Percentiles rank a stretch among this genome's conserved stretches.
Evolutionary conservation across 2,797 vertebrate genomes (phyloP).

Genomic region (Crenuchus spilurus): DNA sequence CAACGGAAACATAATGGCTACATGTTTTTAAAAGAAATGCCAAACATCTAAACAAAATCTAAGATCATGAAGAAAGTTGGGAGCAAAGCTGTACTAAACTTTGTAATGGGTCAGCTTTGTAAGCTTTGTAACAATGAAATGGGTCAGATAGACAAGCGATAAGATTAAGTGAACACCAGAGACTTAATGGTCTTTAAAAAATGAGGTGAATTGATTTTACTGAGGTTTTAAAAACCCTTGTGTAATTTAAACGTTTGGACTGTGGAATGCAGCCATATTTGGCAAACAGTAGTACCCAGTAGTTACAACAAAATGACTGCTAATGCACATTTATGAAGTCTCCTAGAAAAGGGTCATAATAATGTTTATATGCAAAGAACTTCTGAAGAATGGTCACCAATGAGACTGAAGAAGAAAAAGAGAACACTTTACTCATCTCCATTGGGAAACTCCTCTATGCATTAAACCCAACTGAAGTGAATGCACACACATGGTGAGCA

Average conservation of each 20-base stretch:
- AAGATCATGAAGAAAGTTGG: constrained; percentile 30
- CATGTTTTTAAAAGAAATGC: constrained; percentile 41
- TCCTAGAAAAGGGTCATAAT: not conserved
- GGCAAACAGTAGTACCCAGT: not conserved
- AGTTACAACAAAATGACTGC: not conserved
- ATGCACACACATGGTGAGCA: too few relatives aligned
- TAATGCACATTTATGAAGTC: not conserved
- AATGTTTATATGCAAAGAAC: not conserved
- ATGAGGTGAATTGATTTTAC: constrained; percentile 30
- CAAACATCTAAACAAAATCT: not conserved
- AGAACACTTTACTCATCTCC: too few relatives aligned
- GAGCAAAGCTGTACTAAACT: constrained; percentile 4
- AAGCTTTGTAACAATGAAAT: too few relatives aligned
- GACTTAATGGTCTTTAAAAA: too few relatives aligned
- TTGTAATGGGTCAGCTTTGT: constrained; percentile 31
- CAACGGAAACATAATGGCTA: constrained; percentile 37
- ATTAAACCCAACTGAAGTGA: too few relatives aligned
- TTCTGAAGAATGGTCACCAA: not conserved
- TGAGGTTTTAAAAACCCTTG: constrained; percentile 12
- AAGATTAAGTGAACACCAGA: too few relatives aligned
- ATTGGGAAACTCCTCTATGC: too few relatives aligned
- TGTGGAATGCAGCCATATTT: not conserved
- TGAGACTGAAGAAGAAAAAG: too few relatives aligned
- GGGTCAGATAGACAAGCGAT: constrained; percentile 14
- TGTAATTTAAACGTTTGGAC: not conserved